Evolutionary conservation across 2,888 invertebrate genomes (phyloP).

Genomic region (Panorpa germanica): DNA sequence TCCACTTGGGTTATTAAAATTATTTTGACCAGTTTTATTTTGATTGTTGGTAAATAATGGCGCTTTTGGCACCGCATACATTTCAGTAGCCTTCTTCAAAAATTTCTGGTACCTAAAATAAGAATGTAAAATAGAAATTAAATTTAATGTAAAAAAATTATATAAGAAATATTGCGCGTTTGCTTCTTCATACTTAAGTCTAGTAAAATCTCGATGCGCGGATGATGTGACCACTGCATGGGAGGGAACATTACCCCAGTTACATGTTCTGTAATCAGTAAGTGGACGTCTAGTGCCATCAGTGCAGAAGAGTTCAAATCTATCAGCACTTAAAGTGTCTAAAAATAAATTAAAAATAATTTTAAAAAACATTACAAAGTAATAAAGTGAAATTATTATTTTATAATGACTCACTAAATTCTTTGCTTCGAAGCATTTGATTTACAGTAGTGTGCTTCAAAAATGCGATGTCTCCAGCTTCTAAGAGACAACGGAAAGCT

Average conservation of each 20-base stretch:
- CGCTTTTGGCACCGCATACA: slow-evolving; percentile 26
- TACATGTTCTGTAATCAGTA: slow-evolving; percentile 50
- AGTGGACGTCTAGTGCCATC: slow-evolving; percentile 54
- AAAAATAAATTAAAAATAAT: slow-evolving; percentile 13
- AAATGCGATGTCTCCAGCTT: slow-evolving; percentile 80
- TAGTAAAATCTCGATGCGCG: slow-evolving; percentile 35
- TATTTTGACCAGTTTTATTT: slow-evolving; percentile 18
- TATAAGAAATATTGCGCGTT: slow-evolving; percentile 2
- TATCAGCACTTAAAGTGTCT: slow-evolving; percentile 45
- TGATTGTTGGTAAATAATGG: slow-evolving; percentile 13
- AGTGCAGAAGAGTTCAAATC: slow-evolving; percentile 64
- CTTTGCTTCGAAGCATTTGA: slow-evolving; percentile 43
- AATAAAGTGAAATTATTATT: slow-evolving; percentile 7
- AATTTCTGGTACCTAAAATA: slow-evolving; percentile 38
- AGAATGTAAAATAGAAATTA: background rate
- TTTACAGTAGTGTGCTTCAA: slow-evolving; percentile 65
- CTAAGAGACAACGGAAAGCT: slow-evolving; percentile 70
- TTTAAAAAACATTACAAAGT: background rate
- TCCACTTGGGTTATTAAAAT: slow-evolving; percentile 8
- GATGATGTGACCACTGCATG: slow-evolving; percentile 77
- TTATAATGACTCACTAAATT: slow-evolving; percentile 29
- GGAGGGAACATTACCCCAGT: slow-evolving; percentile 73
- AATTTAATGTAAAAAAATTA: no score
- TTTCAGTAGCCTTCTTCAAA: slow-evolving; percentile 36
- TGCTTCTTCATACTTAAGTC: slow-evolving; percentile 1